These are phyloP conservation scores for Chloromyia formosa DNA, from an alignment of 2,888 invertebrate genomes.

Conservation along the genomic window DNA sequence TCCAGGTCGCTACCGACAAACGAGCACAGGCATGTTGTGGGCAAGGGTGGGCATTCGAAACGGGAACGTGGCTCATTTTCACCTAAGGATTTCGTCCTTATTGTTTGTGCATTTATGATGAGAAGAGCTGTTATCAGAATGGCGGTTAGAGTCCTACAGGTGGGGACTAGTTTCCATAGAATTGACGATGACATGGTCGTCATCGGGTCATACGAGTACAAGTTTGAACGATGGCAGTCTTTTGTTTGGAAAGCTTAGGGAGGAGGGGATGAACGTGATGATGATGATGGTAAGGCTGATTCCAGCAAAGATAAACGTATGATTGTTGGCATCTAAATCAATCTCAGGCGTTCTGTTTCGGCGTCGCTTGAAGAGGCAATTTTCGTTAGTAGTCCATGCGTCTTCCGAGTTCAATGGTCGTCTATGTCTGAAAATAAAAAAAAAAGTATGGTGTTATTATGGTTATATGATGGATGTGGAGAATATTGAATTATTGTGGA, in stretches of 20 bases:
- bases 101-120: background rate
- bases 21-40: conserved; percentile 58
- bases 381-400: too few species aligned
- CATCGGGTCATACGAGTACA: conserved; percentile 22
- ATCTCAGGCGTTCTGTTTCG: too few species aligned
- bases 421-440: too few species aligned
- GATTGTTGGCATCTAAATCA: conserved; percentile 11
- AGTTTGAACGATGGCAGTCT: conserved; percentile 4
- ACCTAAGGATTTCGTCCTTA: background rate
- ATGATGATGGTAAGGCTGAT: background rate
- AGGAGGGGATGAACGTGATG: background rate
- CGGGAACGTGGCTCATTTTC: background rate
- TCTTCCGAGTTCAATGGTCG: too few species aligned
- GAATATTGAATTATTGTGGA: too few species aligned
- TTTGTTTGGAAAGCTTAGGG: conserved; percentile 1
- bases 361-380: too few species aligned
- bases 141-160: background rate
- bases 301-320: too few species aligned
- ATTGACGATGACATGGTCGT: background rate
- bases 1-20: conserved; percentile 58
- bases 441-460: too few species aligned
- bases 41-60: conserved; percentile 30
- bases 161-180: conserved; percentile 15
- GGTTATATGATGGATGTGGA: too few species aligned
- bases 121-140: conserved; percentile 4